Percentiles rank a stretch among this genome's conserved stretches.
These are phyloP conservation scores for Dryobota labecula DNA, from an alignment of 2,888 invertebrate genomes.

Conservation along the genomic window DNA sequence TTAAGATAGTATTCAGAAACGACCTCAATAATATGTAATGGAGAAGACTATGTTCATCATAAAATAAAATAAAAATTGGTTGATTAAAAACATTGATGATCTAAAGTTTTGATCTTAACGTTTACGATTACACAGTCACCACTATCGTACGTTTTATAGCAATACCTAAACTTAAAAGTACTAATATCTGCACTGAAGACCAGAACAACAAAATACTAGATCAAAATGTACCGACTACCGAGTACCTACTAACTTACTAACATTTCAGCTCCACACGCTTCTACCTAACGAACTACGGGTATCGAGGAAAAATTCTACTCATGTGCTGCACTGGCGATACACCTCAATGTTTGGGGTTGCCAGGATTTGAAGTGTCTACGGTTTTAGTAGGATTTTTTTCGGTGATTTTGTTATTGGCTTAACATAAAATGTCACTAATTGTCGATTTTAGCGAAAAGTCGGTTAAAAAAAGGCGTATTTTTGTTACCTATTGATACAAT, in stretches of 20 bases:
- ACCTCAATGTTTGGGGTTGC: constrained; percentile 46
- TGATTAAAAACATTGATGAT: too few species aligned
- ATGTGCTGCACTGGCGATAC: constrained; percentile 63
- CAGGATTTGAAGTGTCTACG: constrained; percentile 6
- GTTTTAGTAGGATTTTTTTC: background rate
- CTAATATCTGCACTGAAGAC: background rate
- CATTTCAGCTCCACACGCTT: constrained; percentile 58
- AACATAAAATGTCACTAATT: too few species aligned
- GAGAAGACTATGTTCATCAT: background rate
- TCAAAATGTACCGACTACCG: constrained; percentile 5
- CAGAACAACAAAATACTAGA: constrained; percentile 18
- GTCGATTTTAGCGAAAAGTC: too few species aligned
- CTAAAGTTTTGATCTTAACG: background rate
- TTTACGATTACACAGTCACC: background rate
- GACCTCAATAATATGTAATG: background rate
- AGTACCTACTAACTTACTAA: constrained; percentile 36
- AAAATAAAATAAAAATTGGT: too few species aligned
- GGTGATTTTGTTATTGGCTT: too few species aligned
- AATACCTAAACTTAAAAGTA: background rate
- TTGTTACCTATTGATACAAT: too few species aligned
- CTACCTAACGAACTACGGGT: constrained; percentile 75
- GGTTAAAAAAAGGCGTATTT: too few species aligned
- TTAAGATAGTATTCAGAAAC: background rate
- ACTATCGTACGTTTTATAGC: too few species aligned
- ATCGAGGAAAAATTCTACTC: constrained; percentile 64